Base-by-base conservation (phyloP, 2,888 invertebrate genomes). In the Campoletis raptor region DNA sequence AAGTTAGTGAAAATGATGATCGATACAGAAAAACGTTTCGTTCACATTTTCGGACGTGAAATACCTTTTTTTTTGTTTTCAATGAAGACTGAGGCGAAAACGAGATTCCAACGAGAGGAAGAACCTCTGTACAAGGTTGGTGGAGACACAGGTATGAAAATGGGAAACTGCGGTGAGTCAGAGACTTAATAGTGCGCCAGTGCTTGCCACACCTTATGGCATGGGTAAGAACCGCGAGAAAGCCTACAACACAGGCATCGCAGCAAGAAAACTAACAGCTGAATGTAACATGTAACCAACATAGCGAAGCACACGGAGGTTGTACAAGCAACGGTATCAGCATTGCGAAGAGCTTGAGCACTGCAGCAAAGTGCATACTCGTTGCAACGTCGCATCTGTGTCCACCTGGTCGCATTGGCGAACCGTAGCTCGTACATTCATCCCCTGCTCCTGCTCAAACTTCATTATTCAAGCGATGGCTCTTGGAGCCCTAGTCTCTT, bases 361-460 rank as follows among this genome's bases (percentile, higher is more conserved):
- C 84, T 87, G 87, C 87, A 87, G 82, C 85, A 87, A 87, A 87
- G 87, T 85, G 87, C 87, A 87, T 87, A 85, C 85, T 85, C 85
- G 87, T 70, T 87, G 85, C 82, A 82, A 72, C 84, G 85, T 81
- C 82, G 79, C 87, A 87, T 87, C 85, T 87, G 87, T 87, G 87
- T 87, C 84, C 87, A 87, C 87, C 87, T 85, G 82, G 85, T 85
- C 87, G 81, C 82, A 82, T 84, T 85, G 85, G 52, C 83, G 72
- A 74, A 57, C 79, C 81, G 74, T 70, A 40, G 42, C 52, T 81
- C 45, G 9, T 66, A 24, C 61, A 21, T 57, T 42, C 73, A 30
- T 42, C 36, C 69, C 30, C 57, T 57, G n/a, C n/a, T n/a, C 48
- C 57, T 54, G 42, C 66, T 21, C 40, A 74, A 81, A 82, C 85